Conservation (phyloP, 2,113 vertebrate genomes). For the Callithrix jacchus region DNA sequence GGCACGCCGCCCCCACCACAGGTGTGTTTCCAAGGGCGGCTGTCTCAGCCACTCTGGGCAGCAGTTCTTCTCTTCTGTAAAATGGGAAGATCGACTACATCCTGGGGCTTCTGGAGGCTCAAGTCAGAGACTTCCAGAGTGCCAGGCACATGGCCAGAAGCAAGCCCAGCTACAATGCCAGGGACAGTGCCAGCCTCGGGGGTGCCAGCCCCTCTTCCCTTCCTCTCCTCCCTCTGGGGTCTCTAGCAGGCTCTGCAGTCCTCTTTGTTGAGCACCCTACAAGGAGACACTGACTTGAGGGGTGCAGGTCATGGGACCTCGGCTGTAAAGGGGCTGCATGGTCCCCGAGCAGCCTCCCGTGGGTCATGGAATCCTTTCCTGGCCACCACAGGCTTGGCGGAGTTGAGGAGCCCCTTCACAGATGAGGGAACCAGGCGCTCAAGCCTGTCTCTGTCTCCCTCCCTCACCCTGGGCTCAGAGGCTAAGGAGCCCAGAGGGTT, state of each 20-base stretch:
- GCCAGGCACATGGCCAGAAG: not conserved
- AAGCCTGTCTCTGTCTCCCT: not conserved
- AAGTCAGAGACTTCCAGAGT: not conserved
- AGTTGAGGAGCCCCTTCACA: not conserved
- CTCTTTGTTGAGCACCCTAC: not conserved
- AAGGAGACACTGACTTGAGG: not conserved
- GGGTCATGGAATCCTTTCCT: not conserved
- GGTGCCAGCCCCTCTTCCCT: not conserved
- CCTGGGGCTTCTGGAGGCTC: not conserved
- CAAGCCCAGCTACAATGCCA: not conserved
- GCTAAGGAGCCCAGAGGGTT: not conserved
- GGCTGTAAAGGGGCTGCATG: not conserved
- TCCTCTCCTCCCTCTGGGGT: not conserved
- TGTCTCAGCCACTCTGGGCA: not conserved
- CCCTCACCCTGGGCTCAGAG: not conserved
- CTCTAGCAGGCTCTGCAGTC: too few relatives aligned
- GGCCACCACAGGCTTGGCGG: not conserved
- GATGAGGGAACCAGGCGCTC: too few relatives aligned
- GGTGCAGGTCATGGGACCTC: not conserved
- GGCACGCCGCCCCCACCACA: fast-evolving
- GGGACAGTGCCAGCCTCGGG: not conserved
- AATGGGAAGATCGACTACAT: not conserved
- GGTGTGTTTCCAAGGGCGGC: not conserved
- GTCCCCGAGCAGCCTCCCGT: not conserved
- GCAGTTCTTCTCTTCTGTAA: not conserved